phyloP scores from a whole-genome alignment of 2,113 vertebrate species.

The Lagopus leucura region DNA sequence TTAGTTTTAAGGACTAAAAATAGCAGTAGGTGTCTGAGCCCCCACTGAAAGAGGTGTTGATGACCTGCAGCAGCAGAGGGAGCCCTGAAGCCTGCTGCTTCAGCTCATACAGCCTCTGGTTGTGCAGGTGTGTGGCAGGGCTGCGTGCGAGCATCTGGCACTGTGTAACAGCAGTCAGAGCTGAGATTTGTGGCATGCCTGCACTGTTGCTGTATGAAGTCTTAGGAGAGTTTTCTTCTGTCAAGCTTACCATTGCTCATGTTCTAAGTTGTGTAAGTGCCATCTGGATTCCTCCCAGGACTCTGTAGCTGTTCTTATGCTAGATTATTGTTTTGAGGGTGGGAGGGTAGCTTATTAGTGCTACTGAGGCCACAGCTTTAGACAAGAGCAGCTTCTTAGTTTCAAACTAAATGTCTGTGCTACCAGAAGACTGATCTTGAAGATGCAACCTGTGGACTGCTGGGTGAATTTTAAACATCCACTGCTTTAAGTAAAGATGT shows the following conservation, averaged over 20 bases:
- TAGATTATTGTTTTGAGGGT: neutral
- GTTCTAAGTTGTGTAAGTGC: neutral
- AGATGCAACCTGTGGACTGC: neutral
- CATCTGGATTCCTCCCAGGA: neutral
- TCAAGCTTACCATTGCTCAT: neutral
- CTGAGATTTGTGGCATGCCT: neutral
- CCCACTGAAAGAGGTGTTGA: rapidly evolving
- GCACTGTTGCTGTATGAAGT: no score
- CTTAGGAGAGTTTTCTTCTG: neutral
- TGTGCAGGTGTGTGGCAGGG: neutral
- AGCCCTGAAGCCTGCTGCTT: neutral
- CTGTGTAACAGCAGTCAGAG: neutral
- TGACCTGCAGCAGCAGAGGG: neutral
- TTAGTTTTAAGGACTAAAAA: constrained; percentile 4
- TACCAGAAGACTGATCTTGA: neutral
- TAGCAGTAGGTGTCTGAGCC: neutral
- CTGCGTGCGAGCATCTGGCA: neutral
- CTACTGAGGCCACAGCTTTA: neutral
- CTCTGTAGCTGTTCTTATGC: neutral
- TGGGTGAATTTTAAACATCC: neutral
- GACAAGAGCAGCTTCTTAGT: neutral
- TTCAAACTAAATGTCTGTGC: neutral
- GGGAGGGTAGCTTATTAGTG: neutral
- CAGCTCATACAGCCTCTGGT: neutral
- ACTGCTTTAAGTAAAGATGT: neutral